Evolutionary conservation across 2,797 vertebrate genomes (phyloP).

Genomic region (Lepus oiostolus): DNA sequence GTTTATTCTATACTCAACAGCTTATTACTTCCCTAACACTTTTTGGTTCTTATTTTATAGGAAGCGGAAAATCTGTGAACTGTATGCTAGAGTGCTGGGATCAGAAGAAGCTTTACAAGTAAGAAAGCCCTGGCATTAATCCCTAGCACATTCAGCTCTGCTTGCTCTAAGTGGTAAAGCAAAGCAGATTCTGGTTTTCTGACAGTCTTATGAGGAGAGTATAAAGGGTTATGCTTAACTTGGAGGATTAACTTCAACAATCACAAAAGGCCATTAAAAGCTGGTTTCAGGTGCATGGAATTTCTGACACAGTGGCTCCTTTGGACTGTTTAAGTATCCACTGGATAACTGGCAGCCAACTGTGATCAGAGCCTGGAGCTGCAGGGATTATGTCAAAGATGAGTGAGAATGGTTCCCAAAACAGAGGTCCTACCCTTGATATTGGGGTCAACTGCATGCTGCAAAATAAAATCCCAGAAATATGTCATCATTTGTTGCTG

Average conservation of each 20-base stretch:
- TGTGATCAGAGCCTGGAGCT: slow-evolving; percentile 6
- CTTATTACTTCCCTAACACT: slow-evolving; percentile 50
- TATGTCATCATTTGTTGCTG: slow-evolving; percentile 22
- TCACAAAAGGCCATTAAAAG: slow-evolving; percentile 58
- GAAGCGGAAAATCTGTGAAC: slow-evolving; percentile 90
- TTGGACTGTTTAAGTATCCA: slow-evolving; percentile 18
- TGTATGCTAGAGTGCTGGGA: slow-evolving; percentile 89
- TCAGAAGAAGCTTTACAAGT: slow-evolving; percentile 90
- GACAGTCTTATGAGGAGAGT: slow-evolving; percentile 46
- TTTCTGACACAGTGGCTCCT: slow-evolving; percentile 13
- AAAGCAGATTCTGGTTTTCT: slow-evolving; percentile 59
- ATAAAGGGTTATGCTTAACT: slow-evolving; percentile 64
- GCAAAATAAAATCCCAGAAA: slow-evolving; percentile 53
- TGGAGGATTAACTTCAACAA: slow-evolving; percentile 53
- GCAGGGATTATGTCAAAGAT: slow-evolving; percentile 36
- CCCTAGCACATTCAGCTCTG: slow-evolving; percentile 37
- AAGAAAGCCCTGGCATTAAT: slow-evolving; percentile 82
- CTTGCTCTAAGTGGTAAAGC: slow-evolving; percentile 73
- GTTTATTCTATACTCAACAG: slow-evolving; percentile 45
- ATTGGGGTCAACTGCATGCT: slow-evolving; percentile 23
- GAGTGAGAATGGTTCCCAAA: background rate
- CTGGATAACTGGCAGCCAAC: background rate
- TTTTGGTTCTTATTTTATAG: slow-evolving; percentile 81
- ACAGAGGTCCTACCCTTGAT: background rate
- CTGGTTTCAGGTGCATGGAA: background rate